Percentiles rank a stretch among this genome's conserved stretches.
These are phyloP conservation scores for Tetrax tetrax DNA, from an alignment of 2,113 vertebrate genomes.

Conservation along the genomic window DNA sequence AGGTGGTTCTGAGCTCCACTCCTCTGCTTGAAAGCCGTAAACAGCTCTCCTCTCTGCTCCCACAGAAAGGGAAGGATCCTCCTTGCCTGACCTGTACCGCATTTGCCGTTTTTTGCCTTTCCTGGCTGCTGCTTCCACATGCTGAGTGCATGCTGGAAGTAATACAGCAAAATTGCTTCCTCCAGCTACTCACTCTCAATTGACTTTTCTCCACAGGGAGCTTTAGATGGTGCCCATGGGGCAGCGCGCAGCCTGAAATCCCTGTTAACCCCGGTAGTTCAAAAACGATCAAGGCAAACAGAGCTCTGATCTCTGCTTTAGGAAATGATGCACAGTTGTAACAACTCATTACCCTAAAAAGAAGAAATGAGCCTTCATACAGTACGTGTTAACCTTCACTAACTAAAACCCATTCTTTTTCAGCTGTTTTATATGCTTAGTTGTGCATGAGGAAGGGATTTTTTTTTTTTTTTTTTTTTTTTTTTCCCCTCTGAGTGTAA, in stretches of 20 bases:
- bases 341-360: slow-evolving; percentile 30
- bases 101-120: neutral
- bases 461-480: neutral
- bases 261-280: slow-evolving; percentile 10
- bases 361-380: neutral
- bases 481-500: neutral
- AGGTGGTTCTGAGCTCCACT: neutral
- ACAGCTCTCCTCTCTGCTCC: neutral
- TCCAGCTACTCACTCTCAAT: slow-evolving; percentile 31
- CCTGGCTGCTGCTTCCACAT: neutral
- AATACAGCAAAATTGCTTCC: slow-evolving; percentile 53
- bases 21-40: neutral
- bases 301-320: neutral
- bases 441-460: neutral
- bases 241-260: neutral
- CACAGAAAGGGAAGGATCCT: neutral
- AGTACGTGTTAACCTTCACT: neutral
- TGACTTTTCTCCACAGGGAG: slow-evolving; percentile 48
- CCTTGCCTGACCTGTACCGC: neutral
- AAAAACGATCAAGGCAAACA: neutral
- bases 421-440: neutral
- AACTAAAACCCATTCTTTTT: neutral
- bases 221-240: slow-evolving; percentile 29
- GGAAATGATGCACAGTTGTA: slow-evolving; percentile 2
- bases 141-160: slow-evolving; percentile 37